Conservation (phyloP, 2,888 invertebrate genomes). For the Horisme vitalbata region DNA sequence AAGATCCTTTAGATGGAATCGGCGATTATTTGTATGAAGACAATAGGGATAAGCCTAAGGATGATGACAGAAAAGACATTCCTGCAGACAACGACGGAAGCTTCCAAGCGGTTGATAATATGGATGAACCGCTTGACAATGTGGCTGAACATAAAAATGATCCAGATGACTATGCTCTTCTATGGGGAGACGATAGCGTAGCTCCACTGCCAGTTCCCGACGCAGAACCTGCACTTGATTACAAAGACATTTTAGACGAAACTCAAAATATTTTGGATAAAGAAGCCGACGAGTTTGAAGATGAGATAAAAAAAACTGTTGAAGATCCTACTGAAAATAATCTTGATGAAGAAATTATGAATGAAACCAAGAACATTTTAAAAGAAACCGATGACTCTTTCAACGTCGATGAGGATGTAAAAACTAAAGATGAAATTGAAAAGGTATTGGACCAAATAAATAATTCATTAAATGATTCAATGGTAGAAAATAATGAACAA, state of each 20-base stretch:
- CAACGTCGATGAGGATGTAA: conserved; percentile 4
- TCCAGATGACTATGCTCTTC: conserved; percentile 29
- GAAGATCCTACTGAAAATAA: neutral
- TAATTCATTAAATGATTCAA: neutral
- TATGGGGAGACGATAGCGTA: conserved; percentile 31
- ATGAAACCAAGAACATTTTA: conserved; percentile 18
- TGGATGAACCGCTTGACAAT: conserved; percentile 18
- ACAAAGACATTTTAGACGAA: conserved; percentile 28
- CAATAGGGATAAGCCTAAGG: conserved; percentile 44
- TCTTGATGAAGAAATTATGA: conserved; percentile 6
- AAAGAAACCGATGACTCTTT: conserved; percentile 16
- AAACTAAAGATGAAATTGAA: neutral
- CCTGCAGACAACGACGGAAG: conserved; percentile 5
- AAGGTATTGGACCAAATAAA: neutral
- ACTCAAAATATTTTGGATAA: conserved; percentile 24
- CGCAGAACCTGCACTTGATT: conserved; percentile 6
- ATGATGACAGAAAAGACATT: conserved; percentile 18
- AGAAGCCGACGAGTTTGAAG: conserved; percentile 28
- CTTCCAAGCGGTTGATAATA: conserved; percentile 13
- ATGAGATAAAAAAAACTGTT: conserved; percentile 2
- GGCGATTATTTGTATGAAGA: conserved; percentile 64
- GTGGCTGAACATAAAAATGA: conserved; percentile 16
- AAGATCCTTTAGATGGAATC: conserved; percentile 26
- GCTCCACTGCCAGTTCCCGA: conserved; percentile 31
- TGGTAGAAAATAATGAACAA: conserved; percentile 1